Percentiles rank a stretch among this genome's conserved stretches.
phyloP scores from a whole-genome alignment of 2,113 vertebrate species.

The Ploceus nigricollis region DNA sequence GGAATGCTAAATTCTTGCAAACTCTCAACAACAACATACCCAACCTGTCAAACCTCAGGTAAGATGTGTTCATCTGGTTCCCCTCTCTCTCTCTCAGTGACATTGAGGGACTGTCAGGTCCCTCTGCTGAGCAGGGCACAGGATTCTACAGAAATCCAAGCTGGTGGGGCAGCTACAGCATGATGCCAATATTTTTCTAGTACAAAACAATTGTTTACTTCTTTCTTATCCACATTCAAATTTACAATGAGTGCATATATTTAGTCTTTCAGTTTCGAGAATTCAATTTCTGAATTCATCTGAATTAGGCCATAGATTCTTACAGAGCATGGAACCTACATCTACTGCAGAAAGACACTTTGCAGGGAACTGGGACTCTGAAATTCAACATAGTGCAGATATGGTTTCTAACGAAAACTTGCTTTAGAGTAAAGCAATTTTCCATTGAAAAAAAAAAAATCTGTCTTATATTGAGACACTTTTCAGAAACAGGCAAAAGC shows the following conservation, averaged over 20 bases:
- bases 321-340: not conserved
- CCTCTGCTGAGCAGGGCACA: not conserved
- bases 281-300: not conserved
- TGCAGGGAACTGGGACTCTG: not conserved
- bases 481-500: not conserved
- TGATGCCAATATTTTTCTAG: not conserved
- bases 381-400: not conserved
- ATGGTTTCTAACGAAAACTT: not conserved
- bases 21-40: not conserved
- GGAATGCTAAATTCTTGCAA: not conserved
- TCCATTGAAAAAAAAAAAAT: not conserved
- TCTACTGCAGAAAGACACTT: not conserved
- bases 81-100: not conserved
- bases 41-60: not conserved
- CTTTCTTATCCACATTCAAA: not conserved
- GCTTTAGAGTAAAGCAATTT: not conserved
- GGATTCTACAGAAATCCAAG: not conserved
- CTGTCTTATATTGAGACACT: not conserved
- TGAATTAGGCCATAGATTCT: not conserved
- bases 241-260: not conserved
- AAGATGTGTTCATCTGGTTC: not conserved
- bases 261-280: not conserved
- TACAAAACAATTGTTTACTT: not conserved
- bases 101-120: fast-evolving
- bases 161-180: not conserved